Conservation (phyloP, 35 echinoderm and acorn worm genomes). For the Nesometra sesokonis region DNA sequence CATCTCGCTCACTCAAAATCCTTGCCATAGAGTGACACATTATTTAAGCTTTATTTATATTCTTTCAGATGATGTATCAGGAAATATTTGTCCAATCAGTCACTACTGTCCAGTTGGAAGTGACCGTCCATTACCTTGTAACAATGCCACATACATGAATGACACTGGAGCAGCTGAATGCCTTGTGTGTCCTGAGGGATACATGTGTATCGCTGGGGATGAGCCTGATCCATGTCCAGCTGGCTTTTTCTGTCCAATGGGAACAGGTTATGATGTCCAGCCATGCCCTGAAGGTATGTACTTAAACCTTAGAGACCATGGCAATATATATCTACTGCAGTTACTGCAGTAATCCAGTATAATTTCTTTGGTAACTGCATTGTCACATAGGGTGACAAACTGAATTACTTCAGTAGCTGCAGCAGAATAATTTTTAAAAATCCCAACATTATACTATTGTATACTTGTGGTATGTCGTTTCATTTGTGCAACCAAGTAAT, state of each 20-base stretch:
- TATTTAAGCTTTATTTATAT: background rate
- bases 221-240: conserved; percentile 74
- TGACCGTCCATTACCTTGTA: conserved; percentile 72
- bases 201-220: conserved; percentile 48
- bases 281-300: conserved; percentile 69
- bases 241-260: conserved; percentile 71
- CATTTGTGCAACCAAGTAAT: too few species aligned
- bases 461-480: too few species aligned
- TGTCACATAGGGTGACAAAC: background rate
- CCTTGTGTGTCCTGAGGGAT: conserved; percentile 67
- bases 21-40: too few species aligned
- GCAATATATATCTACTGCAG: too few species aligned
- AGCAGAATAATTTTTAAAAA: too few species aligned
- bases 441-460: too few species aligned
- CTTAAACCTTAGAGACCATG: too few species aligned
- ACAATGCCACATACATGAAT: conserved; percentile 99
- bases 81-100: conserved; percentile 86
- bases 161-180: conserved; percentile 80
- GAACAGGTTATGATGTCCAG: conserved; percentile 60
- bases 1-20: too few species aligned
- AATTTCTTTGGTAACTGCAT: too few species aligned
- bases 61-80: conserved; percentile 73
- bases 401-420: too few species aligned
- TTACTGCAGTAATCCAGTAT: too few species aligned
- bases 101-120: conserved; percentile 88